Evolutionary conservation across 2,797 vertebrate genomes (phyloP).

Genomic region (Lophius americanus): DNA sequence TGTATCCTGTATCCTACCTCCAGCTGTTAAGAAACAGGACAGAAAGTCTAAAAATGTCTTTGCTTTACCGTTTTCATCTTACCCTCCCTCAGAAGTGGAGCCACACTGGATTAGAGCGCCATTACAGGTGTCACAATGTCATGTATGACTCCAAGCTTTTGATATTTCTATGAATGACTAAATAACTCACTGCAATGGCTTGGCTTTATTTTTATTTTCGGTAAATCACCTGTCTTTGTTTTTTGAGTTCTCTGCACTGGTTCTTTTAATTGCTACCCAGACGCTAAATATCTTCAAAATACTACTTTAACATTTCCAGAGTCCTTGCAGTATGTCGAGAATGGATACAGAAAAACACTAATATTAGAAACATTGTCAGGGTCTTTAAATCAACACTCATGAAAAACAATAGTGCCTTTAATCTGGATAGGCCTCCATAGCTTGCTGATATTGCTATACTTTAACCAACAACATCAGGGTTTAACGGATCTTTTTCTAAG

Average conservation of each 20-base stretch:
- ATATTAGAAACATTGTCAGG: too few relatives aligned
- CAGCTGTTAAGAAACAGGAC: slow-evolving; percentile 37
- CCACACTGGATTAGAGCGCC: not conserved
- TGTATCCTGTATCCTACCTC: slow-evolving; percentile 58
- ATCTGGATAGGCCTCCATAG: not conserved
- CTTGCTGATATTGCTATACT: not conserved
- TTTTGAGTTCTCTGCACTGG: not conserved
- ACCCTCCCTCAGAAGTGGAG: not conserved
- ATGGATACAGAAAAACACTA: too few relatives aligned
- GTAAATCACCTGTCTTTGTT: too few relatives aligned
- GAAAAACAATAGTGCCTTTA: too few relatives aligned
- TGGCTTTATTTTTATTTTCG: too few relatives aligned
- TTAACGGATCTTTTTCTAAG: slow-evolving; percentile 14
- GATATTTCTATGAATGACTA: not conserved
- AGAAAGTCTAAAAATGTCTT: not conserved
- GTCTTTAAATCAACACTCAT: too few relatives aligned
- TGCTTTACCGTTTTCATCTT: slow-evolving; percentile 16
- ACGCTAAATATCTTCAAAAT: slow-evolving; percentile 6
- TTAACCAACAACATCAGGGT: not conserved
- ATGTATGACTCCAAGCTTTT: not conserved
- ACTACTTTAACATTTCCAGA: slow-evolving; percentile 16
- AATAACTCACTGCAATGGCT: not conserved
- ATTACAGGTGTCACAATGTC: slow-evolving; percentile 2
- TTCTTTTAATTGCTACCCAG: not conserved
- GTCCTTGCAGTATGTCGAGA: too few relatives aligned